phyloP scores from a whole-genome alignment of 1,140 invertebrate species.

The Episyrphus balteatus region DNA sequence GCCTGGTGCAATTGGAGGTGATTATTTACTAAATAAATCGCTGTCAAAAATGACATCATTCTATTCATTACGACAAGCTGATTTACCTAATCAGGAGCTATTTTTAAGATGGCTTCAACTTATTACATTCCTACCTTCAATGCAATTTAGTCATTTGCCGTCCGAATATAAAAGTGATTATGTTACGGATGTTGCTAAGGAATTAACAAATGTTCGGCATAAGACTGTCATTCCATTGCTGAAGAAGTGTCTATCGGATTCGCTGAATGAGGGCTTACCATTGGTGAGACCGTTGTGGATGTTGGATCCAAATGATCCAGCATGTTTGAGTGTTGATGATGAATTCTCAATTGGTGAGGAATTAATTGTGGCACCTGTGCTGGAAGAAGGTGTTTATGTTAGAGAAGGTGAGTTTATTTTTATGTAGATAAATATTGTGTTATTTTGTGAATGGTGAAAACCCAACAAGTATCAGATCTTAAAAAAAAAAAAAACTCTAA shows the following conservation, averaged over 20 bases:
- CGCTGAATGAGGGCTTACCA: constrained; percentile 67
- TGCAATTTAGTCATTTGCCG: constrained; percentile 82
- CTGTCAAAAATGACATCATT: constrained; percentile 30
- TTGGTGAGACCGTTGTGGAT: constrained; percentile 86
- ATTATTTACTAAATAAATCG: constrained; percentile 36
- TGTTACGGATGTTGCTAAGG: constrained; percentile 64
- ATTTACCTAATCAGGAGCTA: constrained; percentile 69
- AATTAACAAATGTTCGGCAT: constrained; percentile 61
- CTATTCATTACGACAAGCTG: constrained; percentile 26
- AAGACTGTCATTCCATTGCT: constrained; percentile 64
- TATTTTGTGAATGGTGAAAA: too few relatives aligned
- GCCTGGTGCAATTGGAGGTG: constrained; percentile 86
- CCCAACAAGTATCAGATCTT: too few relatives aligned
- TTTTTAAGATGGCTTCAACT: constrained; percentile 92
- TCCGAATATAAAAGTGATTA: constrained; percentile 69
- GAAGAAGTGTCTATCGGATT: constrained; percentile 60
- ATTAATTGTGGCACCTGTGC: constrained; percentile 81
- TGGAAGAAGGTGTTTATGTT: constrained; percentile 52
- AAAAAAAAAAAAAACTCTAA: too few relatives aligned
- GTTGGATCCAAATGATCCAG: constrained; percentile 68
- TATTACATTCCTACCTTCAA: constrained; percentile 82
- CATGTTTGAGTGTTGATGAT: constrained; percentile 67
- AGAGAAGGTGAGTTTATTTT: constrained; percentile 41
- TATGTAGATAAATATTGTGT: too few relatives aligned
- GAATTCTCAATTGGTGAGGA: constrained; percentile 88